Base-by-base conservation (phyloP, 2,888 invertebrate species). In the Heliconius ismenius region DNA sequence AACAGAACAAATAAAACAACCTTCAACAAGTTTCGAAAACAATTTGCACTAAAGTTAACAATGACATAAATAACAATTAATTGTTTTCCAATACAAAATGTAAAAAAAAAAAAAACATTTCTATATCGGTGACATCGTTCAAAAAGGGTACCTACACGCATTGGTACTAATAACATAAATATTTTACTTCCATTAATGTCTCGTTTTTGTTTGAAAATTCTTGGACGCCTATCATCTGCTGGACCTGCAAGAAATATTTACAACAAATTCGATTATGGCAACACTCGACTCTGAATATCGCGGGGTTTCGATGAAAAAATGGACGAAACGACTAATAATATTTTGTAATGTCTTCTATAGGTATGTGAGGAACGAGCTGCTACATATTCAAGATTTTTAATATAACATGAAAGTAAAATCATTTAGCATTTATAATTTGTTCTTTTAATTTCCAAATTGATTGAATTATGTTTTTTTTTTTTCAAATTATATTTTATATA, bases 31-130 rank as follows among this genome's bases (percentile, higher is more conserved):
- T 43, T 65, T 6, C 13, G 24, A 39, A 43, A 39, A 43, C 39
- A 67, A 67, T 43, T 67, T 24, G 24, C 13, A 43, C 36, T 10
- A 36, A 43, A 39, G 24, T 39, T 65, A 65, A 65, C n/a, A 65
- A 67, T 67, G 67, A 67, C 67, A 43, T 67, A 67, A 67, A 67
- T 67, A 18, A 67, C 39, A 67, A 43, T 67, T 67, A 67, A 39
- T n/a, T 24, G 24, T 11, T 1, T 39, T 39, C 24, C 24, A 13
- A 39, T n/a, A 7, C 39, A 67, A 39, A 67, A 67, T 43, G 7
- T 9, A 7, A 13, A 39, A 43, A 43, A 43, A 43, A 4, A 4
- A 43, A 65, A 64, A 64, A 32, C 21, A n/a, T 36, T 39, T 65
- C 36, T 65, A 36, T n/a, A 36, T 36, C 36, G 4, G 6, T 65